Base-by-base conservation (phyloP, 92 coral and sea anemone species). In the Epizoanthus scotinus region DNA sequence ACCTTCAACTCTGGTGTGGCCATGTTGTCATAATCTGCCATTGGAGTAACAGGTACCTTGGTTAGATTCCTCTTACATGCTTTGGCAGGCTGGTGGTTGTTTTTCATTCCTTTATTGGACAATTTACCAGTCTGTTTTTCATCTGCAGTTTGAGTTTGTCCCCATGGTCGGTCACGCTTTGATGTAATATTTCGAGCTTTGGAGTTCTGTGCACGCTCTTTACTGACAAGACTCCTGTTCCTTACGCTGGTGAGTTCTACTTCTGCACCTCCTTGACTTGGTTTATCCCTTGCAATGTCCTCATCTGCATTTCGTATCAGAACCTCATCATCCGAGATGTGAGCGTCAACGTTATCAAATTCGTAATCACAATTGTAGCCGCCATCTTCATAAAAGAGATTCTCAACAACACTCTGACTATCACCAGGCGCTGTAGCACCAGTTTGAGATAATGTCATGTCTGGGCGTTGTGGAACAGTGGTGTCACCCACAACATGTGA, bases 1-100 rank as follows among this genome's bases (percentile, higher is more conserved):
- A 94, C 98, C 98, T 85, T 92, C 8, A 96, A 64, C 3, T 89
- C 93, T 6, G 99, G 99, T 3, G 99, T 96, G 68, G 83, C 85
- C 98, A 96, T 93, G 42, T 86, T 86, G 7, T 85, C 73, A 84
- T 94, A 96, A 74, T 89, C 91, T 22, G 92, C 94, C 94, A 93
- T 91, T 67, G 99, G 99, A n/a, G 99, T 96, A 59, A 85, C 81
- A 15, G 98, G 91, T 57, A 63, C 56, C 55, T 66, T 68, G 59
- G 36, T 50, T 6, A 17, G n/a, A 13, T 34, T 62, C 63, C 68
- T 34, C 25, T 2, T 38, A 3, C 13, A n/a, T 28, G 57, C 47
- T 15, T 34, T 15, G 15, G n/a, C 21, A 3, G 18, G 52, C 22
- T 3, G 20, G 13, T 18, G 17, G 25, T 40, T 68, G 40, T 56